Evolutionary conservation across 2,113 vertebrate genomes (phyloP).

Genomic region (Aplodontia rufa): DNA sequence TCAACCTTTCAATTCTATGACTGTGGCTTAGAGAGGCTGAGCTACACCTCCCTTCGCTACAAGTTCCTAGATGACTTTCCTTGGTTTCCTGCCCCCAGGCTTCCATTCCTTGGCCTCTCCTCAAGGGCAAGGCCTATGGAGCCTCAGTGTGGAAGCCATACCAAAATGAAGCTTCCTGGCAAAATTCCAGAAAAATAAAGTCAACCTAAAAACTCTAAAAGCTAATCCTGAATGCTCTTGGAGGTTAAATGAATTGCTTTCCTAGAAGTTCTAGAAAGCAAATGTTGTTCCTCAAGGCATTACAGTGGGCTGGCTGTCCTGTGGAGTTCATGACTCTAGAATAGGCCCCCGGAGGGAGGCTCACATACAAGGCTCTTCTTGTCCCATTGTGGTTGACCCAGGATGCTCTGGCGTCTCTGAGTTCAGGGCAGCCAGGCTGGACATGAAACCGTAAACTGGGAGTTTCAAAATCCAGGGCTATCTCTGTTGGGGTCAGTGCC

Average conservation of each 20-base stretch:
- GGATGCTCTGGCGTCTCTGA: neutral
- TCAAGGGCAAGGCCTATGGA: neutral
- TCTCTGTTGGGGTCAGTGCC: neutral
- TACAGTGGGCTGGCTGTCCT: neutral
- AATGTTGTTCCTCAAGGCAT: neutral
- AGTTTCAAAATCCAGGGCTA: neutral
- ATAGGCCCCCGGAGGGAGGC: neutral
- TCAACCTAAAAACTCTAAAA: neutral
- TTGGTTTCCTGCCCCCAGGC: neutral
- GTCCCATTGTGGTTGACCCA: neutral
- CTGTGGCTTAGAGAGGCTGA: neutral
- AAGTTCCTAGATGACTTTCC: neutral
- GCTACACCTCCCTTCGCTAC: neutral
- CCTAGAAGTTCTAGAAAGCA: conserved; percentile 31
- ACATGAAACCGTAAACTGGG: neutral
- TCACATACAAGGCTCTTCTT: neutral
- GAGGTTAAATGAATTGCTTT: neutral
- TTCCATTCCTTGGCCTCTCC: neutral
- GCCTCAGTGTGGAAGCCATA: neutral
- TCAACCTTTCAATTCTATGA: neutral
- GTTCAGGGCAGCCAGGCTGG: neutral
- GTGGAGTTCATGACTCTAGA: neutral
- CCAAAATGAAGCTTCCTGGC: neutral
- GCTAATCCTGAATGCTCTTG: neutral
- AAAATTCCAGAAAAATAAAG: neutral